Conservation (phyloP, 2,797 vertebrate species). For the Columba guinea region DNA sequence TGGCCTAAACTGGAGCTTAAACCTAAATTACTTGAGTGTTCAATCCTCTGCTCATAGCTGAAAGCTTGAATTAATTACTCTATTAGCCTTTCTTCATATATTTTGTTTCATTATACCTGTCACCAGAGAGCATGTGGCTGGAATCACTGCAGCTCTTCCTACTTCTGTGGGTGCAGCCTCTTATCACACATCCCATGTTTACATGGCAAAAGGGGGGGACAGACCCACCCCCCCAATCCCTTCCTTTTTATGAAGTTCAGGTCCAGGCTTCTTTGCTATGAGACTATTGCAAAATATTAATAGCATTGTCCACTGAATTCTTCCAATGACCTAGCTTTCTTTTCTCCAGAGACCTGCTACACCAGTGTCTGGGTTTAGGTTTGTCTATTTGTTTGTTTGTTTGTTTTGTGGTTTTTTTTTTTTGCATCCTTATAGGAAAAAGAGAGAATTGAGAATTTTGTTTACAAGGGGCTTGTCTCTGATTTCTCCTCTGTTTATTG, state of each 20-base stretch:
- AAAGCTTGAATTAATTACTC: not conserved
- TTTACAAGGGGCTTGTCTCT: not conserved
- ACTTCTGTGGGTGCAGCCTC: not conserved
- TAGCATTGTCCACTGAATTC: not conserved
- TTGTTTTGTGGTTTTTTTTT: not conserved
- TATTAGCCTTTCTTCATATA: not conserved
- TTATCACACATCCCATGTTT: not conserved
- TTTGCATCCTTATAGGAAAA: not conserved
- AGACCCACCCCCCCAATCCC: accelerated
- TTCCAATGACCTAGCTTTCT: not conserved
- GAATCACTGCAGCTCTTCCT: not conserved
- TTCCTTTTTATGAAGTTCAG: not conserved
- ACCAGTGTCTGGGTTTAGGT: not conserved
- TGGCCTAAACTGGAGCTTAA: not conserved
- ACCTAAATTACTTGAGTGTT: not conserved
- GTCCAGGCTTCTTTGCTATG: not conserved
- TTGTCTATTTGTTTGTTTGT: too few relatives aligned
- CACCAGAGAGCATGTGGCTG: not conserved
- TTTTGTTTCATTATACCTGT: not conserved
- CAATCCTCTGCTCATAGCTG: not conserved
- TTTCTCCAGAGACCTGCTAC: not conserved
- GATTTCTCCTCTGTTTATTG: not conserved
- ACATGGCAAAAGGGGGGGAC: not conserved
- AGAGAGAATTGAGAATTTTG: not conserved
- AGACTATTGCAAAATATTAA: not conserved